A percentile compares a stretch with the other conserved stretches of the same genome.
phyloP scores from a whole-genome alignment of 2,888 invertebrate genomes.

The Dicyrtomina minuta region DNA sequence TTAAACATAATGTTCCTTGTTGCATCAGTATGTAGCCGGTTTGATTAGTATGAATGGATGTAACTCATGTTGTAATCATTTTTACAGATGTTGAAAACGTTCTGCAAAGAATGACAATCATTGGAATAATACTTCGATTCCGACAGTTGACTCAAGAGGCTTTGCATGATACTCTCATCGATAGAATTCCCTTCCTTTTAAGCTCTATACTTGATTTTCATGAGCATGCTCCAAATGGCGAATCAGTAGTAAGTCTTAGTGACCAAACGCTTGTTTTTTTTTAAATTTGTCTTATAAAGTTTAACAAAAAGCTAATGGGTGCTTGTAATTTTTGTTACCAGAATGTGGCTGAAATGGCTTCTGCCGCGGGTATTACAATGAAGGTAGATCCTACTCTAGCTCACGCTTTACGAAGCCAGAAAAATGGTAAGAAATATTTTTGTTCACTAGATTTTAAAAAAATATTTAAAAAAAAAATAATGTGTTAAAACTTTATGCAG shows the following conservation, averaged over 20 bases:
- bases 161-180: conserved; percentile 85
- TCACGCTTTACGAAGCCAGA: conserved; percentile 83
- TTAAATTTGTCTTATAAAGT: neutral
- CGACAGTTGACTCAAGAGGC: conserved; percentile 91
- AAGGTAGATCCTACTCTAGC: conserved; percentile 95
- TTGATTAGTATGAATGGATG: no score
- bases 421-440: conserved; percentile 61
- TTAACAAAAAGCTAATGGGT: neutral
- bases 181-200: conserved; percentile 91
- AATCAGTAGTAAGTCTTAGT: conserved; percentile 63
- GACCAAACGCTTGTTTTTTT: neutral
- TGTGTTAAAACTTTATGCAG: conserved; percentile 60
- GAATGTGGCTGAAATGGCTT: conserved; percentile 95
- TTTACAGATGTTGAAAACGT: conserved; percentile 83
- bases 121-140: conserved; percentile 96
- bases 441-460: no score
- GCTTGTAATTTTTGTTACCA: conserved; percentile 59
- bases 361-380: conserved; percentile 89
- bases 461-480: neutral
- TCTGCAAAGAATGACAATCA: conserved; percentile 93
- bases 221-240: conserved; percentile 85
- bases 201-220: conserved; percentile 93
- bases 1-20: neutral
- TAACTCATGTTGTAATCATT: neutral
- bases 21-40: no score